Evolutionary conservation across 64 coral and sea anemone genomes (phyloP), one percentile per base, ranked within the genome.

Genomic region (Platygyra sinensis): DNA sequence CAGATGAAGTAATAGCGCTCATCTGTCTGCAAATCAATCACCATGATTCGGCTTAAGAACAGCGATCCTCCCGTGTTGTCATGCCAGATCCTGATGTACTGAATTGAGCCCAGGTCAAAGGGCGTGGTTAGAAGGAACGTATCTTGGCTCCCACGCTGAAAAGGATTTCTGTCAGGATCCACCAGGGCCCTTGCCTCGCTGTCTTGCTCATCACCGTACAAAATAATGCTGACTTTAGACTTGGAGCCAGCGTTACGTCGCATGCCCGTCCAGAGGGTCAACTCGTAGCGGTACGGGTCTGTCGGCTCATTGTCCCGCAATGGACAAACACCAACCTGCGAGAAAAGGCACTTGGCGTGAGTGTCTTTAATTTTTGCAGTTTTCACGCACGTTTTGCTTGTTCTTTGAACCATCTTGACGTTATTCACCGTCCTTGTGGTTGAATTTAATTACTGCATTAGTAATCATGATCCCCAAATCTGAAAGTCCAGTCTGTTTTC

Each of bases 1-100:
- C 91, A 99, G 55, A 99, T 96, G 80, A 99, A 99, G 46, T 99
- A 99, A 87, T 91, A 96, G 14, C 93, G 87, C 51, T 96, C 94
- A 52, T 99, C 94, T 10, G 90, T 99, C 67, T 99, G 94, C 2
- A 99, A 84, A 74, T 99, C 97, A 33, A 95, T 93, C 12, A 99
- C 91, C 94, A 96, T 94, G 16, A 99, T 87, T 9, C 97, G 88
- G 60, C 97, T 99, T 16, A 99, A 86, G 39, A 93, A 96, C 97
- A 94, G 96, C 10, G 97, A 99, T 2, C 97, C 97, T 16, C 88
- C 94, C 1, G 64, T 61, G 60, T 99, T 99, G 72, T 99, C 97
- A 67, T 99, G 97, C 97, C 97, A 99, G 31, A 99, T 88, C 18
- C 97, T 88, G 25, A 93, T 93, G 86, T 93, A 99, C 24, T 91